Base-by-base conservation (phyloP, 2,113 vertebrate genomes). In the Brachypteracias leptosomus region DNA sequence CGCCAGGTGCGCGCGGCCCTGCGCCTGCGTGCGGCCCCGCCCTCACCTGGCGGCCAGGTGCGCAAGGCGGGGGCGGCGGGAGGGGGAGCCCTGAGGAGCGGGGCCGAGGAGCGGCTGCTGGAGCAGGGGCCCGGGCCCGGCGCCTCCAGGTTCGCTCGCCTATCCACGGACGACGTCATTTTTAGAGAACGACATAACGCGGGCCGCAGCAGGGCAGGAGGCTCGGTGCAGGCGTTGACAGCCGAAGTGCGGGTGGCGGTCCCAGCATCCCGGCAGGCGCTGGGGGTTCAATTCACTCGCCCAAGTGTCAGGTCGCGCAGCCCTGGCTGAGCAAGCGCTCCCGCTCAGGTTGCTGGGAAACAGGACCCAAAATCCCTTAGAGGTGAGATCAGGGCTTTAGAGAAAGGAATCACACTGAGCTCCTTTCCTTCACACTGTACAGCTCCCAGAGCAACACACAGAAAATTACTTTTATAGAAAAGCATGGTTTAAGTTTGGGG, bases 1-100 rank as follows among this genome's bases (percentile, higher is more conserved):
- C 97, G 97, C 98, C 98, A 99, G 99, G 99, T 99, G 98, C 90
- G 98, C 96, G 84, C 87, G 85, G 97, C 97, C 35, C 28, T 13
- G 75, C 75, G 58, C 82, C 96, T 28, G 92, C 89, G 76, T 61
- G 51, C 51, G 3, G 65, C 63, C 40, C 57, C 72, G 75, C 58
- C 94, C 94, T 90, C 94, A 88, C 91, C 89, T 94, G 90, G 68
- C 55, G 54, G 40, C 84, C 96, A 88, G 95, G 96, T 96, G 94
- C 91, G 89, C 95, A 91, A 73, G 84, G 85, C 35, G 9, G n/a
- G n/a, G n/a, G n/a, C n/a, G n/a, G n/a, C n/a, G n/a, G n/a, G n/a
- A n/a, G n/a, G n/a, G n/a, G n/a, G n/a, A n/a, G n/a, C n/a, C n/a
- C n/a, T n/a, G n/a, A n/a, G n/a, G n/a, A n/a, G n/a, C n/a, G n/a